Evolutionary conservation across 2,888 invertebrate species (phyloP).

Genomic region (Baronia brevicornis): DNA sequence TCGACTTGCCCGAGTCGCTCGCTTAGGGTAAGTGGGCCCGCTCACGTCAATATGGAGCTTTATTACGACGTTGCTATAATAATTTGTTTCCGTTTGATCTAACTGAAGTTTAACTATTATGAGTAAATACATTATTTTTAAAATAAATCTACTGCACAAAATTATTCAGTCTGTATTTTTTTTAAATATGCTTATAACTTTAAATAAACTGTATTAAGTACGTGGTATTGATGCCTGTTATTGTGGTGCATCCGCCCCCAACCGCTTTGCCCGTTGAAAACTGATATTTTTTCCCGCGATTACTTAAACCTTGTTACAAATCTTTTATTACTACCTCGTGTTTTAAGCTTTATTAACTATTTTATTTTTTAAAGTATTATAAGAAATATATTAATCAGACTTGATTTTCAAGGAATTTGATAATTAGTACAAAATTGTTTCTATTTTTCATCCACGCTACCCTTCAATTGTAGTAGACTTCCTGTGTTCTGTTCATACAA

Average conservation of each 20-base stretch:
- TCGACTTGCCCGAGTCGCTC: slow-evolving; percentile 50
- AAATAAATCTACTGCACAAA: slow-evolving; percentile 15
- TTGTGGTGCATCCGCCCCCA: slow-evolving; percentile 54
- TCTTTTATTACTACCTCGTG: slow-evolving; percentile 31
- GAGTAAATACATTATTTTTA: not conserved
- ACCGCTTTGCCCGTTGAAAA: slow-evolving; percentile 44
- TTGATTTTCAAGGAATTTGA: not conserved
- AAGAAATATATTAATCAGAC: no score
- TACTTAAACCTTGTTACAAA: slow-evolving; percentile 49
- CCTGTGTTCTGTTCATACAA: slow-evolving; percentile 65
- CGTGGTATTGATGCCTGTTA: slow-evolving; percentile 45
- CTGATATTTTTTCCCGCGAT: slow-evolving; percentile 66
- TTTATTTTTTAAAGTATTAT: no score
- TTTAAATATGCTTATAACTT: no score
- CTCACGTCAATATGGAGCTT: slow-evolving; percentile 70
- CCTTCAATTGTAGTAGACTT: slow-evolving; percentile 55
- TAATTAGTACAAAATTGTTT: slow-evolving; percentile 5
- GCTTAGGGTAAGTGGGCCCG: slow-evolving; percentile 70
- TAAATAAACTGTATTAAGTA: slow-evolving; percentile 18
- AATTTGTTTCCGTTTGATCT: slow-evolving; percentile 51
- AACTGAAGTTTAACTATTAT: not conserved
- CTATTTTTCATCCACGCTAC: slow-evolving; percentile 24
- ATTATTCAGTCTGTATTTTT: slow-evolving; percentile 16
- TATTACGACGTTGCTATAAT: slow-evolving; percentile 62
- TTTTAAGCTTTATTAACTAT: not conserved